These are phyloP conservation scores for Prunella fulvescens DNA, from an alignment of 2,113 vertebrate species.

Conservation along the genomic window DNA sequence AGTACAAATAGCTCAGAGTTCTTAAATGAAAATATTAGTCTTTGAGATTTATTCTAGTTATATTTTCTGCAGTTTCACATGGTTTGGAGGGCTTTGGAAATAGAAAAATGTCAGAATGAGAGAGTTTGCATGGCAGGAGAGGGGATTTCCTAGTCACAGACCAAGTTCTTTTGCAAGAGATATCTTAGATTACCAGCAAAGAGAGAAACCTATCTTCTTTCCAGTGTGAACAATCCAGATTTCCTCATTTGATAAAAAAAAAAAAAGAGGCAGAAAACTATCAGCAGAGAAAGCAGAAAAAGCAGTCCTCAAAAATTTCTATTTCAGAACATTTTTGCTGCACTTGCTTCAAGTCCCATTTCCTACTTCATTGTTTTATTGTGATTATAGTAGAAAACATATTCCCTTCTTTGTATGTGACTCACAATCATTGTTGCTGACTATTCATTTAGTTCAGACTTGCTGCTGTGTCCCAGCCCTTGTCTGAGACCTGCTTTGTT, in stretches of 20 bases:
- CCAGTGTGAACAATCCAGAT: neutral
- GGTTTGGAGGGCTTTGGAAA: neutral
- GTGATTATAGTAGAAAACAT: constrained; percentile 58
- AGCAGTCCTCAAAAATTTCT: neutral
- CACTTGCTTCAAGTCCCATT: constrained; percentile 30
- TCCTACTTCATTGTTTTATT: constrained; percentile 62
- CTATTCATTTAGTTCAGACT: constrained; percentile 40
- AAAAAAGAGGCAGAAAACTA: neutral
- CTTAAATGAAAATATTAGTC: neutral
- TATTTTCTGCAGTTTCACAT: neutral
- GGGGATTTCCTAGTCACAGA: neutral
- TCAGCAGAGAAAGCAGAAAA: neutral
- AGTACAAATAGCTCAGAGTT: neutral
- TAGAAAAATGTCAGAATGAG: neutral
- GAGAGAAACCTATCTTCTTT: neutral
- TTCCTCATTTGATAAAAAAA: neutral
- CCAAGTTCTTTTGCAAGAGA: neutral
- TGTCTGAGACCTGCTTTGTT: constrained; percentile 37
- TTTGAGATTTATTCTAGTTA: neutral
- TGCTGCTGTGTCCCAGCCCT: constrained; percentile 34
- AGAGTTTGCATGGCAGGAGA: neutral
- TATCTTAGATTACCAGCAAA: neutral
- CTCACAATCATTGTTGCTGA: constrained; percentile 58
- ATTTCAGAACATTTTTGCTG: constrained; percentile 14
- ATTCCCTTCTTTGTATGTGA: constrained; percentile 50